Evolutionary conservation across 2,888 invertebrate species (phyloP), one percentile per base, ranked within the genome.

Genomic region (Matsumyia berberina): DNA sequence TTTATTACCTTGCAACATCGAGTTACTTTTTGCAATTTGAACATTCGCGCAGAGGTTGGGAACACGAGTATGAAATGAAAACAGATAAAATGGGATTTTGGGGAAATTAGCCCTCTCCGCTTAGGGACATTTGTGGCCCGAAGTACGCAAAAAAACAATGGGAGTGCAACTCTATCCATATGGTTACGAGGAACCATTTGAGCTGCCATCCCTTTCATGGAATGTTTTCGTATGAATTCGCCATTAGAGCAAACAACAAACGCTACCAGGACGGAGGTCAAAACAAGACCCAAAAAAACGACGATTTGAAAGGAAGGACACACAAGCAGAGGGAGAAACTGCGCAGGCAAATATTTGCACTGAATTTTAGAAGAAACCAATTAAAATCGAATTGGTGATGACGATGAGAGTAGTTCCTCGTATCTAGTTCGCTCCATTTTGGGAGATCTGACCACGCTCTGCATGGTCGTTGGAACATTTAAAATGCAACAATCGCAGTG

Each of bases 321-420:
- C 57, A 73, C 33, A 79, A 29, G 31, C 15, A 31, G 39, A 67
- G 5, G 5, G 29, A 33, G 42, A n/a, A 35, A 33, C 35, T 24
- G 55, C 57, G 24, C 58, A 73, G 57, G 78, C 73, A 83, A 78
- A 83, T 79, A 49, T 79, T 83, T 83, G 78, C 66, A 9, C 39
- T 78, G 66, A 78, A 62, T 73, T 83, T 83, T 29, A 42, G 70
- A 69, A 55, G n/a, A 69, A 69, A 83, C 79, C 83, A 83, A 83
- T 83, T 83, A 79, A 83, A 83, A 73, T 74, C 55, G 67, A 60
- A 83, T 83, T 24, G 24, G 24, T 24, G 73, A 24, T 46, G 58
- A 55, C 33, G 46, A 55, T 66, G 67, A 46, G 78, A 12, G 82
- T 35, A 60, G 37, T 44, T 60, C 31, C 35, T 62, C 51, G 46